phyloP scores from a whole-genome alignment of 1,140 invertebrate species.

The Drosophila baimaii region DNA sequence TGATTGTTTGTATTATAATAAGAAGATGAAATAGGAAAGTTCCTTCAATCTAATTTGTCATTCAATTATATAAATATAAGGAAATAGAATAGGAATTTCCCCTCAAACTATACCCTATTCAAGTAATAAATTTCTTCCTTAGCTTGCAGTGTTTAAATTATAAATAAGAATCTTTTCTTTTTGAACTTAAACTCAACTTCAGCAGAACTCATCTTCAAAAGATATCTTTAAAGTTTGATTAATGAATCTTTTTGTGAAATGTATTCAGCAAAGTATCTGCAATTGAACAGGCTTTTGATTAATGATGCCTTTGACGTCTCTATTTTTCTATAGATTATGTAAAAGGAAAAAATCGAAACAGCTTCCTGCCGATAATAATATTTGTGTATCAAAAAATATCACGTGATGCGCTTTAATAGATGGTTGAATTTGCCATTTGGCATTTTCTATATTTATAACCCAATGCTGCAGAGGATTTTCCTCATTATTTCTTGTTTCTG shows the following conservation, averaged over 20 bases:
- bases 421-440: constrained; percentile 7
- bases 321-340: constrained; percentile 7
- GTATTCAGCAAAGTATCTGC: constrained; percentile 1
- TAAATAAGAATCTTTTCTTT: background rate
- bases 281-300: constrained; percentile 12
- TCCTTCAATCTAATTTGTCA: too few relatives aligned
- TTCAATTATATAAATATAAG: background rate
- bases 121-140: background rate
- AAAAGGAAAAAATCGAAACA: background rate
- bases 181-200: background rate
- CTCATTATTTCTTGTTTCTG: constrained; percentile 16
- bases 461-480: constrained; percentile 26
- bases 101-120: background rate
- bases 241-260: constrained; percentile 2
- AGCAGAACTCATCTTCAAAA: background rate
- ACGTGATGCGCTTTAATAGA: constrained; percentile 7
- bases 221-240: constrained; percentile 13
- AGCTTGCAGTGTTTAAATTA: background rate
- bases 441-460: constrained; percentile 16
- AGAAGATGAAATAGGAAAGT: too few relatives aligned
- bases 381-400: constrained; percentile 8
- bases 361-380: background rate
- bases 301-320: constrained; percentile 16
- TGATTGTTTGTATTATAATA: background rate
- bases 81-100: background rate